Conservation (phyloP, 2,113 vertebrate genomes). For the Porphyrio hochstetteri region DNA sequence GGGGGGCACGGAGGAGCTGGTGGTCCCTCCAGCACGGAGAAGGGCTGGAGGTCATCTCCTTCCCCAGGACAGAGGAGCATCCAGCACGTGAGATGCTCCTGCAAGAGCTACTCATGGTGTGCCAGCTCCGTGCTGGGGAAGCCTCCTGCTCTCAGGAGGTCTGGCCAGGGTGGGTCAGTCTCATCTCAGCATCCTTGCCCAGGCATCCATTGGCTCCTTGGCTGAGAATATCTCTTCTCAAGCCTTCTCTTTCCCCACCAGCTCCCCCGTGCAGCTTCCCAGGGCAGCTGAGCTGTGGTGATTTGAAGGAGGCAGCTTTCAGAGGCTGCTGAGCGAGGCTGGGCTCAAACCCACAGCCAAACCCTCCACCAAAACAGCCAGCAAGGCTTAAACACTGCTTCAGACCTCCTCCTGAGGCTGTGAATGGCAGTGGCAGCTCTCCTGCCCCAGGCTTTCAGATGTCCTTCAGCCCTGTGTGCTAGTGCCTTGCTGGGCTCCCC, state of each 20-base stretch:
- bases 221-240: not conserved
- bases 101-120: not conserved
- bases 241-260: not conserved
- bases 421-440: not conserved
- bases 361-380: not conserved
- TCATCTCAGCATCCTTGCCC: rapidly evolving
- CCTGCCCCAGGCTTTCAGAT: not conserved
- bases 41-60: not conserved
- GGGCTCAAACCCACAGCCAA: not conserved
- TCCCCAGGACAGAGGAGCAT: not conserved
- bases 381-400: not conserved
- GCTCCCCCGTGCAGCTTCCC: not conserved
- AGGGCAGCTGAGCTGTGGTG: not conserved
- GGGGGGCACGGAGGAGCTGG: rapidly evolving
- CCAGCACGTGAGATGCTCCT: rapidly evolving
- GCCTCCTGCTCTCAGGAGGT: not conserved
- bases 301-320: not conserved
- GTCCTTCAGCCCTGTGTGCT: not conserved
- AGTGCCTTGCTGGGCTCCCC: not conserved
- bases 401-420: not conserved
- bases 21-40: not conserved
- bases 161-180: not conserved
- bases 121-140: rapidly evolving
- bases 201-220: not conserved
- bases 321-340: not conserved